Evolutionary conservation across 1,140 invertebrate genomes (phyloP), one percentile per base, ranked within the genome.

Genomic region (Amphibalanus amphitrite): DNA sequence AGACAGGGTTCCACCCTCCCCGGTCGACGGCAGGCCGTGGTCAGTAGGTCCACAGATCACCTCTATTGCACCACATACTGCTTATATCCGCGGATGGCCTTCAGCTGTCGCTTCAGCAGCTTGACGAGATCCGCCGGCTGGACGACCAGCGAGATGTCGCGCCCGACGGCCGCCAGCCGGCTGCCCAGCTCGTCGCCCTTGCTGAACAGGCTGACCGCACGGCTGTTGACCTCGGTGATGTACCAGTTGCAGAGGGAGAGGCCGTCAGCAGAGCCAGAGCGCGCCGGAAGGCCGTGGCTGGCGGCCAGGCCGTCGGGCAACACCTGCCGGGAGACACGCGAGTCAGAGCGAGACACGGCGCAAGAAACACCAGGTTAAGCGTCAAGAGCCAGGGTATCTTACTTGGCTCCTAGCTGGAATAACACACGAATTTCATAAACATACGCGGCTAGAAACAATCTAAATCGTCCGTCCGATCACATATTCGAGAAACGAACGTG

Each of bases 201-300:
- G 74, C 87, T 88, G 77, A 90, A 89, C 28, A 93, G 81, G 81
- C 90, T 92, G 13, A 93, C 81, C 0, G 91, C 89, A 72, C 90
- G 82, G 69, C 89, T 88, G 81, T 93, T 93, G 64, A 93, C 87
- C 80, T 93, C 91, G 0, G 91, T 93, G 20, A 93, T 79, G 47
- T 86, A 85, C 89, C 90, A 92, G 73, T 83, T 83, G 69, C 86
- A 87, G 23, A 84, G 77, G 0, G 82, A 79, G 64, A 69, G 78
- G 0, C 84, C 83, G 80, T 88, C 87, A 38, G 84, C 83, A 0
- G 86, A 84, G 72, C 83, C 82, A 1, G 88, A 83, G 75, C 85
- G 82, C 0, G 83, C 78, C 0, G 86, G 81, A 25, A 92, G 79
- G n/a, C 89, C 84, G 76, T 86, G 82, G 70, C 81, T 80, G 20